Percentiles rank a stretch among this genome's conserved stretches.
Conservation (phyloP, 2,888 invertebrate genomes). For the Meiosimyza platycephala region DNA sequence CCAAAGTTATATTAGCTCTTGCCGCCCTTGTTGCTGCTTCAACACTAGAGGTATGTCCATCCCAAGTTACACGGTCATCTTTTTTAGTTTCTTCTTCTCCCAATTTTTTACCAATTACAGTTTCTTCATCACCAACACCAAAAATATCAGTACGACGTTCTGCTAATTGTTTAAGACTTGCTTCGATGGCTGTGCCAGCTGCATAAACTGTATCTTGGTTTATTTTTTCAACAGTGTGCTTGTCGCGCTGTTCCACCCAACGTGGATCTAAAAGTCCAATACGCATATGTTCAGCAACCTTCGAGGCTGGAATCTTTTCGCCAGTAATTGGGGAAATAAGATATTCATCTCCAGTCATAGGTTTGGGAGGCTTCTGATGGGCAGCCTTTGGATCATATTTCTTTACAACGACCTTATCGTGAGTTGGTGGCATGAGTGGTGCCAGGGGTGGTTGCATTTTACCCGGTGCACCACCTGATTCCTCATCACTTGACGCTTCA, state of each 20-base stretch:
- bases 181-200: conserved; percentile 89
- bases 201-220: conserved; percentile 80
- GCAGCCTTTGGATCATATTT: conserved; percentile 96
- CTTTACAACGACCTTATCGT: conserved; percentile 94
- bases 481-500: conserved; percentile 85
- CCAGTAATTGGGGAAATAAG: conserved; percentile 98
- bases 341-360: conserved; percentile 83
- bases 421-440: conserved; percentile 85
- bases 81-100: conserved; percentile 88
- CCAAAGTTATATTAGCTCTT: conserved; percentile 92
- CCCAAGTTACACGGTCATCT: conserved; percentile 96
- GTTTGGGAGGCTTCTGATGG: conserved; percentile 72
- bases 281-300: conserved; percentile 98
- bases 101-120: conserved; percentile 98
- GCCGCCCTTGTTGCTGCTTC: conserved; percentile 96
- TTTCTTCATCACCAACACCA: conserved; percentile 98
- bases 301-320: conserved; percentile 95
- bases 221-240: conserved; percentile 91
- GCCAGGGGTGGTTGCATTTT: conserved; percentile 62
- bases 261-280: conserved; percentile 96
- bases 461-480: conserved; percentile 68
- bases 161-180: conserved; percentile 93
- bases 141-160: conserved; percentile 99
- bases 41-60: conserved; percentile 96
- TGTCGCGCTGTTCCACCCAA: conserved; percentile 97